Evolutionary conservation across 2,797 vertebrate species (phyloP).

Genomic region (Pantherophis alleghaniensis): DNA sequence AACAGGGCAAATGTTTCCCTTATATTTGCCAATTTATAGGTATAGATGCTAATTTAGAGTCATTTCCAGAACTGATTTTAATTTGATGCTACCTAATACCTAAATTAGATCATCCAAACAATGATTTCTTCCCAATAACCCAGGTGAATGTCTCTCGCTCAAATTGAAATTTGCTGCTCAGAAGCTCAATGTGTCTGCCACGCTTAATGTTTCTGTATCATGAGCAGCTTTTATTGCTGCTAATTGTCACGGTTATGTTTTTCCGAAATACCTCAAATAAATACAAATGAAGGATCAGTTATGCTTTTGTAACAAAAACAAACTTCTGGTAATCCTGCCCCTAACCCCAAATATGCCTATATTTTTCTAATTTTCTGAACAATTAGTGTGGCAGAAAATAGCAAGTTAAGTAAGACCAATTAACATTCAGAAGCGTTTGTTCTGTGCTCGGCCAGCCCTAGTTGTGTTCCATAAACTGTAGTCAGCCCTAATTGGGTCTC

Average conservation of each 20-base stretch:
- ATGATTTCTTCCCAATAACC: not conserved
- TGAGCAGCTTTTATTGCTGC: not conserved
- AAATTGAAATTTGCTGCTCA: not conserved
- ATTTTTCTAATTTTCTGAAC: not conserved
- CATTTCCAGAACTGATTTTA: not conserved
- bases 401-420: not conserved
- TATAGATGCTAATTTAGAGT: not conserved
- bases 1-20: not conserved
- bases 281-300: not conserved
- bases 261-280: not conserved
- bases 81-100: not conserved
- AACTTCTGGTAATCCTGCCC: not conserved
- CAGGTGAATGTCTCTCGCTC: not conserved
- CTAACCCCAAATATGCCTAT: not conserved
- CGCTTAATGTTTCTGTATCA: not conserved
- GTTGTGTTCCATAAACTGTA: not conserved
- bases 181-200: not conserved
- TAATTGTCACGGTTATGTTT: not conserved
- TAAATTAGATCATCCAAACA: not conserved
- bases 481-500: not conserved
- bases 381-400: not conserved
- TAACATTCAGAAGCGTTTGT: not conserved
- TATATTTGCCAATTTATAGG: not conserved
- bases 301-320: not conserved
- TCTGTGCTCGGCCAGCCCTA: not conserved